Percentiles rank a stretch among this genome's conserved stretches.
Evolutionary conservation across 2,888 invertebrate genomes (phyloP).

Genomic region (Napeogenes inachia): DNA sequence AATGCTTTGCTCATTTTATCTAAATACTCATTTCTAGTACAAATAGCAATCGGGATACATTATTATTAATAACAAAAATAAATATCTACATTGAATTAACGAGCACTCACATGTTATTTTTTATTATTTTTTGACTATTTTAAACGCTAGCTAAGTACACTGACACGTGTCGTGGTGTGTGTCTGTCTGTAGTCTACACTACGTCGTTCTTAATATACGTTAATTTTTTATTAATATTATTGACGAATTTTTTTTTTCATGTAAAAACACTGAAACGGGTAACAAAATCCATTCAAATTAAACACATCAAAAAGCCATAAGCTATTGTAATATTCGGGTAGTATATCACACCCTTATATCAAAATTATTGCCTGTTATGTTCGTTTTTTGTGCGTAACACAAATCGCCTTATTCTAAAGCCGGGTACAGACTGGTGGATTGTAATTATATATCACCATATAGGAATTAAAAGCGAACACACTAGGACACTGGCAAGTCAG

Average conservation of each 20-base stretch:
- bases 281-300: conserved; percentile 51
- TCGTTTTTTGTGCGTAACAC: conserved; percentile 59
- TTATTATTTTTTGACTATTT: conserved; percentile 64
- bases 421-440: conserved; percentile 51
- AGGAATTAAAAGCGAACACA: conserved; percentile 34
- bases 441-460: conserved; percentile 47
- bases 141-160: conserved; percentile 67
- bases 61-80: conserved; percentile 72
- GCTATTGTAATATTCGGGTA: no score
- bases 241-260: conserved; percentile 3
- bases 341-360: conserved; percentile 1
- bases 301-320: conserved; percentile 61
- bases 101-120: conserved; percentile 65
- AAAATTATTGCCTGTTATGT: conserved; percentile 6
- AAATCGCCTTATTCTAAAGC: conserved; percentile 45
- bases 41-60: conserved; percentile 71
- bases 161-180: conserved; percentile 39
- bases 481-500: conserved; percentile 30
- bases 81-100: conserved; percentile 76
- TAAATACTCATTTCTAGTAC: conserved; percentile 42
- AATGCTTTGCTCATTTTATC: conserved; percentile 59
- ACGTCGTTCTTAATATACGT: neutral
- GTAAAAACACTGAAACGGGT: conserved; percentile 49
- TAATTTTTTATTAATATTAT: neutral
- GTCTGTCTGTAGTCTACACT: conserved; percentile 26